A percentile compares a stretch with the other conserved stretches of the same genome.
phyloP scores from a whole-genome alignment of 1,140 invertebrate species.

The Belonocnema kinseyi region DNA sequence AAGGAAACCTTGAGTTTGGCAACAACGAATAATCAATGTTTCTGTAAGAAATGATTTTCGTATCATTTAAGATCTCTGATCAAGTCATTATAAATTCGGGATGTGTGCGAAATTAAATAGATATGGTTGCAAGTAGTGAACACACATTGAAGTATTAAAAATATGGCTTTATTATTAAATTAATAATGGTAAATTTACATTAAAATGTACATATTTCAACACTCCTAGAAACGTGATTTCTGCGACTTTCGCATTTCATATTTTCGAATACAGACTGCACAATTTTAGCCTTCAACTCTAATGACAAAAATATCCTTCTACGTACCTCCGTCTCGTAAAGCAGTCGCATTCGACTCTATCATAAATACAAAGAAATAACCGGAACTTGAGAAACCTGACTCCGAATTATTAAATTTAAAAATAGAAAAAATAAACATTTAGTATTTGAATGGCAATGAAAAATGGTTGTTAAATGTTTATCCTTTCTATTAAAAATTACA shows the following conservation, averaged over 20 bases:
- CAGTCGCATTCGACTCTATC: conserved; percentile 16
- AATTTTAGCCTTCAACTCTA: conserved; percentile 31
- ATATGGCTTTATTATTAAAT: conserved; percentile 17
- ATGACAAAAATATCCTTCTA: conserved; percentile 32
- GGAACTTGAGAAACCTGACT: neutral
- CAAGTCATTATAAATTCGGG: too few relatives aligned
- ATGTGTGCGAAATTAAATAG: too few relatives aligned
- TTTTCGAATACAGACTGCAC: conserved; percentile 11
- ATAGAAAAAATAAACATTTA: neutral
- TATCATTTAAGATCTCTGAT: too few relatives aligned
- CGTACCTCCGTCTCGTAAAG: conserved; percentile 1
- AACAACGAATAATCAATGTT: too few relatives aligned
- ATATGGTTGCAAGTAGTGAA: neutral
- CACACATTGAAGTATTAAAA: conserved; percentile 4
- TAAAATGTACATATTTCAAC: conserved; percentile 25
- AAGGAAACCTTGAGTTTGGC: neutral
- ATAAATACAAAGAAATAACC: conserved; percentile 10
- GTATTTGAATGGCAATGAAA: neutral
- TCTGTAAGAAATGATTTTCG: too few relatives aligned
- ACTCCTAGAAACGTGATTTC: conserved; percentile 16
- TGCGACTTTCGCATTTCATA: conserved; percentile 1
- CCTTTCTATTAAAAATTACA: too few relatives aligned
- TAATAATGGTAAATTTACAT: conserved; percentile 24
- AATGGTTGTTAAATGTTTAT: too few relatives aligned
- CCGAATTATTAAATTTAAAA: neutral